Evolutionary conservation across 1,140 invertebrate genomes (phyloP).

Genomic region (Drosophila miranda): DNA sequence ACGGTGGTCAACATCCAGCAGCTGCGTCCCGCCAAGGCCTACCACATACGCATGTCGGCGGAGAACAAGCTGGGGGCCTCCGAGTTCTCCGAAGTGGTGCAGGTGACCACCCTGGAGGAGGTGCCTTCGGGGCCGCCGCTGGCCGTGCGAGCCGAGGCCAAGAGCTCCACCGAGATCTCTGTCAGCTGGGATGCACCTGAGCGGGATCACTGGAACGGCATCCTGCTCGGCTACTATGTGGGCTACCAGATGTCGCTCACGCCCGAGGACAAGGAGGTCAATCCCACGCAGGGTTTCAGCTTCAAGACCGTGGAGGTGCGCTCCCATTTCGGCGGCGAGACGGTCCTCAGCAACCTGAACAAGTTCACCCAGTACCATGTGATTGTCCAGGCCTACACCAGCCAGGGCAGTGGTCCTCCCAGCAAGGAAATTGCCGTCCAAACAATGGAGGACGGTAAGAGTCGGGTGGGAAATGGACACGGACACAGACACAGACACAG

Average conservation of each 20-base stretch:
- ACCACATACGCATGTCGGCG: constrained; percentile 94
- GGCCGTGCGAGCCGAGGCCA: constrained; percentile 92
- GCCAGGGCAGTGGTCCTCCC: constrained; percentile 93
- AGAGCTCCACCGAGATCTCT: constrained; percentile 93
- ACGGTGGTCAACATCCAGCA: constrained; percentile 90
- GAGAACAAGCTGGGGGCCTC: constrained; percentile 94
- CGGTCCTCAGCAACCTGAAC: constrained; percentile 87
- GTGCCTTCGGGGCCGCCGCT: constrained; percentile 93
- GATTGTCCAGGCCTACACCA: constrained; percentile 96
- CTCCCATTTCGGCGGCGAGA: constrained; percentile 86
- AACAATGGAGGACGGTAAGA: constrained; percentile 94
- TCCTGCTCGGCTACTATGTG: constrained; percentile 95
- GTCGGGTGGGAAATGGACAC: not conserved
- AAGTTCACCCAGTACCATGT: constrained; percentile 95
- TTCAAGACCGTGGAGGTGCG: constrained; percentile 89
- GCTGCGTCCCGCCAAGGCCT: constrained; percentile 93
- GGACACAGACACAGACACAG: constrained; percentile 3
- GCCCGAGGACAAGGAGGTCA: constrained; percentile 80
- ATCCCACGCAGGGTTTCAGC: constrained; percentile 84
- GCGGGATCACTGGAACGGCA: constrained; percentile 94
- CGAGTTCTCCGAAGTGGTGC: constrained; percentile 92
- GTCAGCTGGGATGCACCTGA: constrained; percentile 95
- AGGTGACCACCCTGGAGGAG: constrained; percentile 92
- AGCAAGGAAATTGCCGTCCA: constrained; percentile 90
- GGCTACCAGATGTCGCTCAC: constrained; percentile 89